Conservation (phyloP, 2,797 vertebrate species). For the Trachurus trachurus region DNA sequence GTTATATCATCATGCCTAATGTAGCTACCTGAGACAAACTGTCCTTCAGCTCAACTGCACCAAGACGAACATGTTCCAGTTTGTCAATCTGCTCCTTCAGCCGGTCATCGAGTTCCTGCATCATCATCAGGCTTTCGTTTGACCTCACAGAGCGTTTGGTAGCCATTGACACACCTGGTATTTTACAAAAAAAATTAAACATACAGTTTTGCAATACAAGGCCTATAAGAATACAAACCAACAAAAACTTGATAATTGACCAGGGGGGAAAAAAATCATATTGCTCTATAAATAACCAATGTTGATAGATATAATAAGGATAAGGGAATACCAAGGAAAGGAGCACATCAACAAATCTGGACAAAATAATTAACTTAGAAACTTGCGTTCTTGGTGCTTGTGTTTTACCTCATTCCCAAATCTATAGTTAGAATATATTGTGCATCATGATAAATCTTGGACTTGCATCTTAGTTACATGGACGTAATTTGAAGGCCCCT, state of each 20-base stretch:
- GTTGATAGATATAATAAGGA: background rate
- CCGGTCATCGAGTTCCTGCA: constrained; percentile 87
- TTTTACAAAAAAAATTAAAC: background rate
- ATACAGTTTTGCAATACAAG: background rate
- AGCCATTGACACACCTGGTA: constrained; percentile 69
- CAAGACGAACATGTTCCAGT: constrained; percentile 86
- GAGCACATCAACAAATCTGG: background rate
- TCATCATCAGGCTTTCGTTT: constrained; percentile 86
- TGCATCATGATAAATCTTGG: background rate
- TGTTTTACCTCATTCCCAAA: background rate
- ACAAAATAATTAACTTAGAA: background rate
- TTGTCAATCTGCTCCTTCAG: constrained; percentile 87
- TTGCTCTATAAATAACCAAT: background rate
- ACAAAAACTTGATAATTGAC: too few relatives aligned
- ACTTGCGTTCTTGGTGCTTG: background rate
- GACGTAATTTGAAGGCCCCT: too few relatives aligned
- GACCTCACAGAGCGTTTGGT: constrained; percentile 49
- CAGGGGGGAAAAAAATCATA: background rate
- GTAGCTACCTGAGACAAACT: constrained; percentile 79
- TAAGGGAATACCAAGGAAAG: too few relatives aligned
- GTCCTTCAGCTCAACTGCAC: constrained; percentile 80
- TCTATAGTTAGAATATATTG: background rate
- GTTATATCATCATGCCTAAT: background rate
- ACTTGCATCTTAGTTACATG: background rate
- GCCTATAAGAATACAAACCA: background rate